A percentile compares a stretch with the other conserved stretches of the same genome.
Conservation (phyloP, 2,113 vertebrate genomes). For the Halcyon senegalensis region DNA sequence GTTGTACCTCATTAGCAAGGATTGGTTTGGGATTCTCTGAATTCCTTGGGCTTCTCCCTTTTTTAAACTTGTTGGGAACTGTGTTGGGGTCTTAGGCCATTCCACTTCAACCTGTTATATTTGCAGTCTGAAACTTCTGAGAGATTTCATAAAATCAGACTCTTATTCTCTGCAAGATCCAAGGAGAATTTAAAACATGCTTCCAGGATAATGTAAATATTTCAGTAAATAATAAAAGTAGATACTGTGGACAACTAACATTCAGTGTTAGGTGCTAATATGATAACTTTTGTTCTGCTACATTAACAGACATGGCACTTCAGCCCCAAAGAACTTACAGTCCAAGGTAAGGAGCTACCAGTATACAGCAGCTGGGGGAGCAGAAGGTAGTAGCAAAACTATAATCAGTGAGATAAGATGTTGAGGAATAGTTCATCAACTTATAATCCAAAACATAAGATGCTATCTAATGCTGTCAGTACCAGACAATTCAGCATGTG, state of each 20-base stretch:
- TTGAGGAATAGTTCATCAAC: constrained; percentile 5
- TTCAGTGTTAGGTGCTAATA: background rate
- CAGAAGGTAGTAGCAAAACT: background rate
- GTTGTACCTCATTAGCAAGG: background rate
- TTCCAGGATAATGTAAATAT: background rate
- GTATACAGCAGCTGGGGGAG: background rate
- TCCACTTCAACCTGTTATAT: background rate
- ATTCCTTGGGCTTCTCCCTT: background rate
- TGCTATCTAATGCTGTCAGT: background rate
- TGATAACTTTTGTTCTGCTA: background rate
- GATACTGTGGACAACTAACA: background rate
- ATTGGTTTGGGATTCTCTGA: background rate
- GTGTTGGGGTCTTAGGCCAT: background rate
- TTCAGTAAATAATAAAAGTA: background rate
- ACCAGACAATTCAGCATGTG: background rate
- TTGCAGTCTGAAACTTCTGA: background rate
- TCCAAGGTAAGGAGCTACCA: background rate
- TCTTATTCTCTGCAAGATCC: background rate
- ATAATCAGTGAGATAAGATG: constrained; percentile 13
- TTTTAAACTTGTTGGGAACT: background rate
- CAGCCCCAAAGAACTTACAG: background rate
- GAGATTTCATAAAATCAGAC: background rate
- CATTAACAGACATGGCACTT: background rate
- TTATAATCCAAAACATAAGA: constrained; percentile 2
- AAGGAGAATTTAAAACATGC: background rate